Evolutionary conservation across 2,797 vertebrate species (phyloP).

Genomic region (Oryzias dopingdopingensis): DNA sequence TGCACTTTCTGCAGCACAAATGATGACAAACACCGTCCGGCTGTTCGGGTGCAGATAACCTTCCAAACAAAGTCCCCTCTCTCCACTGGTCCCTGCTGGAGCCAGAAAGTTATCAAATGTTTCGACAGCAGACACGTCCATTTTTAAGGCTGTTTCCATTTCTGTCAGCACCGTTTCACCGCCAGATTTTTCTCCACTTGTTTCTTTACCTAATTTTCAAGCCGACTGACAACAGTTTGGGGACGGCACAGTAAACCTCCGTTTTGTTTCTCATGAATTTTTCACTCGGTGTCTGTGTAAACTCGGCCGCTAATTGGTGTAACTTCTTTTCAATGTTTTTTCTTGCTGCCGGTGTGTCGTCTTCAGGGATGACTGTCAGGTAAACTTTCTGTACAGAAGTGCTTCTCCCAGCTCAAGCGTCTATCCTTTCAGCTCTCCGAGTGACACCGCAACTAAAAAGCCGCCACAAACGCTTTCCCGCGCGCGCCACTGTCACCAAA

Average conservation of each 20-base stretch:
- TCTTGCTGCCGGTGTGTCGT: slow-evolving; percentile 51
- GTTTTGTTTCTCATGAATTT: slow-evolving; percentile 66
- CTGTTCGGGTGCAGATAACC: slow-evolving; percentile 43
- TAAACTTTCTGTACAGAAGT: slow-evolving; percentile 64
- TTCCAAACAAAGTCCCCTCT: slow-evolving; percentile 26
- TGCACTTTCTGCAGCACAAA: slow-evolving; percentile 38
- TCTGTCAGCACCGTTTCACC: slow-evolving; percentile 26
- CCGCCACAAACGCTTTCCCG: slow-evolving; percentile 63
- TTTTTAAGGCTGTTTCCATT: slow-evolving; percentile 23
- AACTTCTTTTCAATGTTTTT: slow-evolving; percentile 30
- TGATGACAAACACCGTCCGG: slow-evolving; percentile 39
- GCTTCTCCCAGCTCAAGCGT: slow-evolving; percentile 61
- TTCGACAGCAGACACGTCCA: slow-evolving; percentile 48
- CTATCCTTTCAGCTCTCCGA: slow-evolving; percentile 67
- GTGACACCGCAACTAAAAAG: slow-evolving; percentile 72
- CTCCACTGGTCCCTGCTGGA: slow-evolving; percentile 45
- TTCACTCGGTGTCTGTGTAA: slow-evolving; percentile 47
- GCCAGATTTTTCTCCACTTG: slow-evolving; percentile 11
- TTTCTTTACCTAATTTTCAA: slow-evolving; percentile 25
- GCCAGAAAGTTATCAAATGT: slow-evolving; percentile 53
- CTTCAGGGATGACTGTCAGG: slow-evolving; percentile 68
- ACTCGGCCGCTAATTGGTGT: slow-evolving; percentile 68
- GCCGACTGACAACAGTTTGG: slow-evolving; percentile 4
- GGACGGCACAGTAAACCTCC: slow-evolving; percentile 32
- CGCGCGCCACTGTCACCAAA: slow-evolving; percentile 77